Percentiles rank a stretch among this genome's conserved stretches.
phyloP scores from a whole-genome alignment of 2,113 vertebrate species.

The Hippolais icterina region DNA sequence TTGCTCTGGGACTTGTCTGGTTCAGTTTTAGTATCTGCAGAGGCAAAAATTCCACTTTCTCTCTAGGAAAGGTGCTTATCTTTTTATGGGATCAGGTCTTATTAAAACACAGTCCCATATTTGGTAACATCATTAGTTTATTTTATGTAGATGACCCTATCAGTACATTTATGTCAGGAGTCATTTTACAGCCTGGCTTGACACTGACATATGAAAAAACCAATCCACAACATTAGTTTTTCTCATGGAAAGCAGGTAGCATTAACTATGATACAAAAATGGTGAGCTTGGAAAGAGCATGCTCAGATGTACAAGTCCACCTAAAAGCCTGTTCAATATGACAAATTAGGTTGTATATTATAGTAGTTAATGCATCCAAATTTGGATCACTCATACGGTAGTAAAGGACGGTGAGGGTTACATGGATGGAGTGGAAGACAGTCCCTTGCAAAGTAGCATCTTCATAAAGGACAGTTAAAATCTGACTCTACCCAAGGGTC shows the following conservation, averaged over 20 bases:
- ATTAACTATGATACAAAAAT: not conserved
- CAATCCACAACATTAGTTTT: not conserved
- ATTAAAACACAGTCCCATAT: not conserved
- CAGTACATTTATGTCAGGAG: not conserved
- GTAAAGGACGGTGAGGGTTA: not conserved
- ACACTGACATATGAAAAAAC: not conserved
- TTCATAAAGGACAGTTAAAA: not conserved
- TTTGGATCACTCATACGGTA: accelerated
- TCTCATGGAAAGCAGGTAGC: not conserved
- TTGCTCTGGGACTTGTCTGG: not conserved
- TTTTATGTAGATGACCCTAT: not conserved
- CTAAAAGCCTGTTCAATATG: not conserved
- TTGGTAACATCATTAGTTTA: not conserved
- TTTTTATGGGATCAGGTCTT: not conserved
- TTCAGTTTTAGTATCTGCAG: not conserved
- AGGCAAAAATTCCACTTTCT: not conserved
- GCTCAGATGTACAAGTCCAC: not conserved
- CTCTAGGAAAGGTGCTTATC: not conserved
- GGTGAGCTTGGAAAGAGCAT: not conserved
- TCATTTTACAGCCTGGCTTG: not conserved
- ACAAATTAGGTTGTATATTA: not conserved
- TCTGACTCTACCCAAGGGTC: not conserved
- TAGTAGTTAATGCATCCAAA: not conserved
- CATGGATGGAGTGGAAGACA: accelerated
- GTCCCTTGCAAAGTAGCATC: not conserved